Percentiles rank a stretch among this genome's conserved stretches.
These are phyloP conservation scores for Drosophila nigrodunni DNA, from an alignment of 1,140 invertebrate genomes.

Conservation along the genomic window DNA sequence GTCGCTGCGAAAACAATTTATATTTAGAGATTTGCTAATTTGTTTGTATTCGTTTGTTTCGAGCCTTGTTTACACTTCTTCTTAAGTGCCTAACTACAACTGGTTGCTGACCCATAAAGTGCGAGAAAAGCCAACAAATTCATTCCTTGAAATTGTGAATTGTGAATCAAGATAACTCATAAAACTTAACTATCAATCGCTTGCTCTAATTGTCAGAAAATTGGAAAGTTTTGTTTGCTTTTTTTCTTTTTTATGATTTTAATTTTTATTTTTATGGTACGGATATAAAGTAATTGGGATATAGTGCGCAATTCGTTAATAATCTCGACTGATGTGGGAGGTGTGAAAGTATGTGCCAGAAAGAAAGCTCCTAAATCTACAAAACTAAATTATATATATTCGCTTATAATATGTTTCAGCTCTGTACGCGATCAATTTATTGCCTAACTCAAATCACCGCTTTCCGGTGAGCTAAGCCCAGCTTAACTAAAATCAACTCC, in stretches of 20 bases:
- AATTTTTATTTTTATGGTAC: conserved; percentile 14
- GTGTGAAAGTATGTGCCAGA: conserved; percentile 25
- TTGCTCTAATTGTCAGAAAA: conserved; percentile 64
- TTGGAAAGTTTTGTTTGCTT: conserved; percentile 61
- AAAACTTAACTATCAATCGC: conserved; percentile 61
- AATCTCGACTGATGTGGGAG: conserved; percentile 30
- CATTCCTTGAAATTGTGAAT: conserved; percentile 45
- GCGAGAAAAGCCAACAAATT: neutral
- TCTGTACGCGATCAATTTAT: conserved; percentile 14
- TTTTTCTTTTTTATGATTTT: no score
- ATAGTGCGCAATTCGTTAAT: conserved; percentile 32
- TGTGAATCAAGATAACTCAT: conserved; percentile 52
- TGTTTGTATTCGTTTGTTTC: neutral
- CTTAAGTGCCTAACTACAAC: conserved; percentile 25
- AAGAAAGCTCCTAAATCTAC: conserved; percentile 19
- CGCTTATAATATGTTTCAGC: conserved; percentile 8
- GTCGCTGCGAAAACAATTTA: neutral
- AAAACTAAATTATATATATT: conserved; percentile 5
- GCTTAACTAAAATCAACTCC: no score
- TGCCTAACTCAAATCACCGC: conserved; percentile 24
- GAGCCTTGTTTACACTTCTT: neutral
- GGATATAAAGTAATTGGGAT: conserved; percentile 47
- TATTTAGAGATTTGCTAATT: neutral
- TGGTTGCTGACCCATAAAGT: conserved; percentile 56
- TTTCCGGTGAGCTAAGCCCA: conserved; percentile 19